A percentile compares a stretch with the other conserved stretches of the same genome.
Evolutionary conservation across 2,797 vertebrate species (phyloP).

Genomic region (Chelon labrosus): DNA sequence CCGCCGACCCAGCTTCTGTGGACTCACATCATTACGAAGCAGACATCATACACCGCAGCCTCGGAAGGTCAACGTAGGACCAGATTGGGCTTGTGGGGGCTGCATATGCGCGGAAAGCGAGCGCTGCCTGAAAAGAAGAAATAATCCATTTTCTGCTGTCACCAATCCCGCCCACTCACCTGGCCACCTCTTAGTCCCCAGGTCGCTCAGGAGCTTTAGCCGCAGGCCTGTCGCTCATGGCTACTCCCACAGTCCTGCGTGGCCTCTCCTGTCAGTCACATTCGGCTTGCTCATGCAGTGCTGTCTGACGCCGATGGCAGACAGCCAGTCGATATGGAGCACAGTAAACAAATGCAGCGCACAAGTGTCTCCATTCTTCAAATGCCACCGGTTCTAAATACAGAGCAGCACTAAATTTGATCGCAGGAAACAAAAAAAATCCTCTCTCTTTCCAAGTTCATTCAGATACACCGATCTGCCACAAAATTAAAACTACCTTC

Average conservation of each 20-base stretch:
- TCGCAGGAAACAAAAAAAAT: slow-evolving; percentile 9
- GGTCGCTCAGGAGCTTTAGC: slow-evolving; percentile 54
- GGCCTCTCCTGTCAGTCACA: slow-evolving; percentile 64
- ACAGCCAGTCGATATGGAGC: slow-evolving; percentile 41
- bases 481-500: too few species aligned
- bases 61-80: slow-evolving; percentile 15
- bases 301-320: slow-evolving; percentile 39
- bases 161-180: slow-evolving; percentile 63
- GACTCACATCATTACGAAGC: slow-evolving; percentile 21
- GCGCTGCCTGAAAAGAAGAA: slow-evolving; percentile 36
- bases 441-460: slow-evolving; percentile 19
- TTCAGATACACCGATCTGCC: slow-evolving; percentile 3
- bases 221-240: slow-evolving; percentile 62
- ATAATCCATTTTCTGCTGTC: slow-evolving; percentile 50
- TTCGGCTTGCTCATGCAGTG: slow-evolving; percentile 19
- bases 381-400: slow-evolving; percentile 39
- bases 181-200: slow-evolving; percentile 56
- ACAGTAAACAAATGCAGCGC: slow-evolving; percentile 49
- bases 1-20: background rate
- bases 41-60: background rate
- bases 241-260: slow-evolving; percentile 51
- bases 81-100: slow-evolving; percentile 18
- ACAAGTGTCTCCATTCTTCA: slow-evolving; percentile 48
- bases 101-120: slow-evolving; percentile 30
- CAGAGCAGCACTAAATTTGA: slow-evolving; percentile 25